Percentiles rank a stretch among this genome's conserved stretches.
Conservation (phyloP, 2,888 invertebrate genomes). For the Lamellibrachia columna region DNA sequence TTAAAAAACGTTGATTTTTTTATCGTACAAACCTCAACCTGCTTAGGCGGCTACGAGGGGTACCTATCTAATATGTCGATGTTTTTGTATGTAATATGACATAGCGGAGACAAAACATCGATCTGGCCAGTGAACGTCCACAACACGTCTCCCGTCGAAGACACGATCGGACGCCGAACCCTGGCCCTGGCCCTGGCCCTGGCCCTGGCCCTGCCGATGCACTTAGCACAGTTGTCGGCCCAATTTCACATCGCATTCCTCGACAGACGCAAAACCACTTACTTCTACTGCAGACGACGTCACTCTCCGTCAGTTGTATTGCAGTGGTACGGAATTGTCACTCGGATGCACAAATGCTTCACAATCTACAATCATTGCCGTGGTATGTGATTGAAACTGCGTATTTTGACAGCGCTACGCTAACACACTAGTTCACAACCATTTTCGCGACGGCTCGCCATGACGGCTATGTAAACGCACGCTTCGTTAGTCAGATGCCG, state of each 20-base stretch:
- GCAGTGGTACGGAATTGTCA: neutral
- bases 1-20: neutral
- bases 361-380: neutral
- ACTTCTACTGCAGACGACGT: neutral
- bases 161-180: neutral
- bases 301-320: neutral
- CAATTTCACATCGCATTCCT: constrained; percentile 11
- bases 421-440: constrained; percentile 3
- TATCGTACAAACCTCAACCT: neutral
- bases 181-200: neutral
- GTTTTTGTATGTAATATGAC: neutral
- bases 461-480: constrained; percentile 12
- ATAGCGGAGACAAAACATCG: neutral
- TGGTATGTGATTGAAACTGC: neutral
- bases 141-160: neutral
- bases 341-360: neutral
- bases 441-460: constrained; percentile 4
- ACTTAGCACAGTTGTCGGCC: neutral
- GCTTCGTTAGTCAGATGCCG: neutral
- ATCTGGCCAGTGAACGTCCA: neutral
- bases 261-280: neutral
- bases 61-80: neutral
- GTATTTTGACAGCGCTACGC: constrained; percentile 16
- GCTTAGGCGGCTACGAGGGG: neutral
- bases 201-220: neutral